These are phyloP conservation scores for Agrilus biguttatus DNA, from an alignment of 2,888 invertebrate genomes.

Conservation along the genomic window DNA sequence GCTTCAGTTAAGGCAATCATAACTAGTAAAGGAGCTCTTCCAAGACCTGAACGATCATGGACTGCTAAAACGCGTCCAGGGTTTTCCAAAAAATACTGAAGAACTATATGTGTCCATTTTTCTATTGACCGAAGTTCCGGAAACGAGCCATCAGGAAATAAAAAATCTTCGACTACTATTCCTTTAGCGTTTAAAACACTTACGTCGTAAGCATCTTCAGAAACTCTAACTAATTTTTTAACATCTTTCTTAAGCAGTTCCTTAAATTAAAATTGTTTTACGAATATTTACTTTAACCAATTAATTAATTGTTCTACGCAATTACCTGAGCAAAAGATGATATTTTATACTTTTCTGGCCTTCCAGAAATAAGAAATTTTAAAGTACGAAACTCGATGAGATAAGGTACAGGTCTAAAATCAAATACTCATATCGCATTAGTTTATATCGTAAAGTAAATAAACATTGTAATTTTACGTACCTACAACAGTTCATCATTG, in stretches of 20 bases:
- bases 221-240: slow-evolving; percentile 2
- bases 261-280: slow-evolving; percentile 1
- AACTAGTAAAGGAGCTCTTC: slow-evolving; percentile 7
- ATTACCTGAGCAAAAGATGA: background rate
- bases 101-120: slow-evolving; percentile 5
- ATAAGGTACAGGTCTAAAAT: too few relatives aligned
- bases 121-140: slow-evolving; percentile 2
- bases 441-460: too few relatives aligned
- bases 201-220: slow-evolving; percentile 1
- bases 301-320: too few relatives aligned
- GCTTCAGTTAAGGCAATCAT: slow-evolving; percentile 8
- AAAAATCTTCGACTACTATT: slow-evolving; percentile 3
- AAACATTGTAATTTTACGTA: too few relatives aligned
- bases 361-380: too few relatives aligned
- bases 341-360: too few relatives aligned
- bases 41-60: slow-evolving; percentile 7
- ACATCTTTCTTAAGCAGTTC: slow-evolving; percentile 2
- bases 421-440: too few relatives aligned
- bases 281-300: too few relatives aligned
- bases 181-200: slow-evolving; percentile 1
- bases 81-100: slow-evolving; percentile 1
- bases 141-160: slow-evolving; percentile 6
- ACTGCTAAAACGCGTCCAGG: slow-evolving; percentile 5
- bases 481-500: too few relatives aligned
- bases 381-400: too few relatives aligned